Percentiles rank a stretch among this genome's conserved stretches.
Conservation (phyloP, 2,888 invertebrate genomes). For the Geotrupes spiniger region DNA sequence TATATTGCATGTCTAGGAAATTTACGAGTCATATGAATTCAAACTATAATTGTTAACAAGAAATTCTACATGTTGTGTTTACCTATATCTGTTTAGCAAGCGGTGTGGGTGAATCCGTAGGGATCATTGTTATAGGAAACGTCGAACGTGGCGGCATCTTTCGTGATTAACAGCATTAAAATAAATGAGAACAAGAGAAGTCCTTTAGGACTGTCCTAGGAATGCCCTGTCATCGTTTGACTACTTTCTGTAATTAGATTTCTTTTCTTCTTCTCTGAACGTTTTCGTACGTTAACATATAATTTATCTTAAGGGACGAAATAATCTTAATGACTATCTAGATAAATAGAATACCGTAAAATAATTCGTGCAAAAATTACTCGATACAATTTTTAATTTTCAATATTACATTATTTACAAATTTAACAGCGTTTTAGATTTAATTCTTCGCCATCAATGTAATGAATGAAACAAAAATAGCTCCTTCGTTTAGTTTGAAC, state of each 20-base stretch:
- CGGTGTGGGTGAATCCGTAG: not conserved
- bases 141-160: slow-evolving; percentile 16
- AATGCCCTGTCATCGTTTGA: slow-evolving; percentile 49
- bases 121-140: not conserved
- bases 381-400: too few species aligned
- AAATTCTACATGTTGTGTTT: slow-evolving; percentile 19
- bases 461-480: too few species aligned
- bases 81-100: slow-evolving; percentile 13
- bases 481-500: too few species aligned
- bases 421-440: too few species aligned
- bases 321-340: too few species aligned
- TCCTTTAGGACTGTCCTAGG: slow-evolving; percentile 46
- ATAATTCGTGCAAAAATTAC: too few species aligned
- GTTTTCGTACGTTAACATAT: slow-evolving; percentile 29
- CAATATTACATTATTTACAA: too few species aligned
- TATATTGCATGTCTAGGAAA: slow-evolving; percentile 40
- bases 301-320: too few species aligned
- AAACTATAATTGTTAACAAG: slow-evolving; percentile 19
- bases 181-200: slow-evolving; percentile 31
- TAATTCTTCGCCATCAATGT: too few species aligned
- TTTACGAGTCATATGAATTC: slow-evolving; percentile 37
- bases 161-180: slow-evolving; percentile 32
- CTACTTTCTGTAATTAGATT: slow-evolving; percentile 51
- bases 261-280: slow-evolving; percentile 44
- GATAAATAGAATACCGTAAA: too few species aligned